phyloP scores from a whole-genome alignment of 2,888 invertebrate species.

The Athripsodes cinereus region DNA sequence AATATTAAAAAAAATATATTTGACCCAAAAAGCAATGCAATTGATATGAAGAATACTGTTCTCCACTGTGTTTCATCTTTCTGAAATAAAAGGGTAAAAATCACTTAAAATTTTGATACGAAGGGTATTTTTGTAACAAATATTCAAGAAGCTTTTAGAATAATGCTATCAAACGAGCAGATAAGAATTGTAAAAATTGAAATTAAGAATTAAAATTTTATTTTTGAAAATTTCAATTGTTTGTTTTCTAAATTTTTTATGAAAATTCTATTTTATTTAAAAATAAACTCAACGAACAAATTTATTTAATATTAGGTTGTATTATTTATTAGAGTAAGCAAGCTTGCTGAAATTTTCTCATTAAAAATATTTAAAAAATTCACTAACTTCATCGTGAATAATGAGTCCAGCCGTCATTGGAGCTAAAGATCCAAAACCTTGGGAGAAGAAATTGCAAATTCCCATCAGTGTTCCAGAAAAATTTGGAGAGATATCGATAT shows the following conservation, averaged over 20 bases:
- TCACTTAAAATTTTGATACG: not conserved
- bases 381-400: slow-evolving; percentile 60
- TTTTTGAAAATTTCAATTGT: too few species aligned
- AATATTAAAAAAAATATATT: slow-evolving; percentile 48
- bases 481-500: slow-evolving; percentile 77
- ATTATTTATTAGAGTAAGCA: too few species aligned
- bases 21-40: slow-evolving; percentile 45
- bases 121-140: too few species aligned
- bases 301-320: too few species aligned
- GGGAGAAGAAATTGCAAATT: slow-evolving; percentile 71
- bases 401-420: slow-evolving; percentile 65
- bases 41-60: slow-evolving; percentile 49
- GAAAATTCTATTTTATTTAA: too few species aligned
- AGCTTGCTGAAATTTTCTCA: too few species aligned
- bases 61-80: slow-evolving; percentile 44
- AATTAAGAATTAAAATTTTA: too few species aligned
- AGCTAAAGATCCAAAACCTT: slow-evolving; percentile 65
- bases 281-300: too few species aligned
- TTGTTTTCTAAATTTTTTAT: too few species aligned
- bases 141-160: not conserved
- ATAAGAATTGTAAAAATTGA: too few species aligned
- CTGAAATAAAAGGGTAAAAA: slow-evolving; percentile 30
- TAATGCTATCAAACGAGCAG: too few species aligned
- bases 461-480: slow-evolving; percentile 80
- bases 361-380: too few species aligned